Evolutionary conservation across 2,888 invertebrate genomes (phyloP).

Genomic region (Mellilla xanthometata): DNA sequence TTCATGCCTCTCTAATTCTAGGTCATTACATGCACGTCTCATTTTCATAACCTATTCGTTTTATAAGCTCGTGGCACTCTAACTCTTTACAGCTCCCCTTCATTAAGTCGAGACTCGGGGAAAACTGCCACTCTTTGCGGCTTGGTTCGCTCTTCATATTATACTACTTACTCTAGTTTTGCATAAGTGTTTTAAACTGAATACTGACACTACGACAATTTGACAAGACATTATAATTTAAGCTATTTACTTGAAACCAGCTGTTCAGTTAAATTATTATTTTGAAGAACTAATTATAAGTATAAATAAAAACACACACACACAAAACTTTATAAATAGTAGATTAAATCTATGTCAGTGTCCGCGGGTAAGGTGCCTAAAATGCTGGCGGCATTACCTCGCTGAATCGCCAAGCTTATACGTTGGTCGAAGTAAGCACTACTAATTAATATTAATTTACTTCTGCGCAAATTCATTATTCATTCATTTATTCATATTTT

Average conservation of each 20-base stretch:
- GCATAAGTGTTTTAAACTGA: neutral
- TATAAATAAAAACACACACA: no score
- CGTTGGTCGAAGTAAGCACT: no score
- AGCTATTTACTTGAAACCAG: no score
- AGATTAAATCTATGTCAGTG: no score
- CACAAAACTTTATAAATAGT: no score
- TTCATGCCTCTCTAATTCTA: conserved; percentile 30
- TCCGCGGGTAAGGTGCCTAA: no score
- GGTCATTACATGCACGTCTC: conserved; percentile 23
- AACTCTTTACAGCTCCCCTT: conserved; percentile 27
- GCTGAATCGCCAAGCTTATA: no score
- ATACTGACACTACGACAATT: neutral
- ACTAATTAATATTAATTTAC: neutral
- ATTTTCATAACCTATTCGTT: conserved; percentile 26
- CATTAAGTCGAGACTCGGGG: conserved; percentile 27
- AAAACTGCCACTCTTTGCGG: conserved; percentile 11
- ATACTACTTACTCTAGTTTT: conserved; percentile 1
- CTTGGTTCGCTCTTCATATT: conserved; percentile 2
- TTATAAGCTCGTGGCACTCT: conserved; percentile 25
- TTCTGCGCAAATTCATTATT: neutral
- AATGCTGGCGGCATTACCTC: no score
- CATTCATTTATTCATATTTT: no score
- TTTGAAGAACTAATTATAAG: no score
- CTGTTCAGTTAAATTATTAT: no score
- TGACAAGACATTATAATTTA: no score